Evolutionary conservation across 1,140 invertebrate species (phyloP), one percentile per base, ranked within the genome.

Genomic region (Helicorthomorpha holstii): DNA sequence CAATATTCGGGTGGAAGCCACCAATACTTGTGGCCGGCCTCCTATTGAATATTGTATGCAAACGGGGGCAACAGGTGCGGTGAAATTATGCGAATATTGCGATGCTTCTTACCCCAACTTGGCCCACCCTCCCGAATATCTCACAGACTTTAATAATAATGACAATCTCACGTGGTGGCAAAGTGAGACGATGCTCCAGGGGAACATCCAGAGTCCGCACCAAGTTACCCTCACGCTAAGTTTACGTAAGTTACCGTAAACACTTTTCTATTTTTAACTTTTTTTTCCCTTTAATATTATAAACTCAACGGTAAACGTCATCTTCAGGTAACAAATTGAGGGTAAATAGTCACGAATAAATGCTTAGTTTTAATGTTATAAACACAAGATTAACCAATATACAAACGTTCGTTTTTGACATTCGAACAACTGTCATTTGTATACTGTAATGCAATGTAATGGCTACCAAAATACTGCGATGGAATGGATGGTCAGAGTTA

Each of bases 121-220:
- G 16, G 74, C 81, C 47, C 86, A 92, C 69, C 78, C 81, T 2
- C 75, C 84, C 1, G 65, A 72, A n/a, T 91, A 76, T 64, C 71
- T 98, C 47, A 96, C 91, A 0, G 95, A 98, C 67, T 76, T 87
- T 60, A 86, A 93, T 57, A 82, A 82, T 54, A 79, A 83, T 54
- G 81, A 88, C 43, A 86, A 91, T 63, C 80, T 81, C 55, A 96
- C 95, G 0, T 97, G 91, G 90, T 98, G 95, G 94, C 93, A 98
- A 63, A 95, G 90, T 1, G 87, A 95, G 61, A 97, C 95, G 0
- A 95, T 98, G 88, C 78, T 78, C 56, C 88, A 98, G 59, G 82
- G 79, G 16, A n/a, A n/a, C n/a, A 82, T 95, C 19, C 85, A 94
- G 64, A 85, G 82, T 64, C 86, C 90, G 0, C 83, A 82, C 60